Conservation (phyloP, 2,888 invertebrate species). For the Apamea sordens region DNA sequence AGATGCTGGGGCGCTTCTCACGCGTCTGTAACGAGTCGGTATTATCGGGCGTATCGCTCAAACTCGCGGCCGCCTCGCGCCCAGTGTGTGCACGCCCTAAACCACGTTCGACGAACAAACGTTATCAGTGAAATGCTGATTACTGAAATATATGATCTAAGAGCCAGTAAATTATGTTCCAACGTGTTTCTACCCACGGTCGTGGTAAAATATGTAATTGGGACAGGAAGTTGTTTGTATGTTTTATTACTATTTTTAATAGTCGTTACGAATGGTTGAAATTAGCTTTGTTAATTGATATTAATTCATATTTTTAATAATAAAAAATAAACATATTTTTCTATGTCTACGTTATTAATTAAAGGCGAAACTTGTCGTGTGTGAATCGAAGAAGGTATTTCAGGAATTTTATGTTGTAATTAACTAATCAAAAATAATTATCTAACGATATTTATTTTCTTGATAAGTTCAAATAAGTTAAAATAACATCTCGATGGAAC, state of each 20-base stretch:
- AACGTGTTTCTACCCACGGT: constrained; percentile 52
- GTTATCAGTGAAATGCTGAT: constrained; percentile 56
- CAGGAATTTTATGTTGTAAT: constrained; percentile 31
- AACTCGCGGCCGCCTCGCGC: constrained; percentile 55
- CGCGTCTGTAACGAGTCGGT: constrained; percentile 71
- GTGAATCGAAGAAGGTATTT: constrained; percentile 8
- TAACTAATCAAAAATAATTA: constrained; percentile 38
- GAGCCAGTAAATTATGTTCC: constrained; percentile 55
- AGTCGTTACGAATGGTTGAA: constrained; percentile 36
- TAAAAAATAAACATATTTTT: constrained; percentile 20
- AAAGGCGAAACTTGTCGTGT: neutral
- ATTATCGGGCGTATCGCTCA: constrained; percentile 73
- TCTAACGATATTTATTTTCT: constrained; percentile 23
- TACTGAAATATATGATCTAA: constrained; percentile 66
- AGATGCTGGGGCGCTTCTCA: constrained; percentile 78
- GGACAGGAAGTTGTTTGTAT: constrained; percentile 56
- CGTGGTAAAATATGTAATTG: constrained; percentile 47
- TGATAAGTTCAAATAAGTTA: constrained; percentile 26
- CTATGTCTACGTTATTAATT: constrained; percentile 14
- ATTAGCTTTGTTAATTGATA: constrained; percentile 32
- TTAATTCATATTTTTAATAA: constrained; percentile 17
- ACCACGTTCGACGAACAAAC: constrained; percentile 56
- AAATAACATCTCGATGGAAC: constrained; percentile 30
- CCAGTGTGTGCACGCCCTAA: constrained; percentile 66
- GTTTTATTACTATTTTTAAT: constrained; percentile 52